phyloP scores from a whole-genome alignment of 2,113 vertebrate genomes.

The Poeciliopsis occidentalis region DNA sequence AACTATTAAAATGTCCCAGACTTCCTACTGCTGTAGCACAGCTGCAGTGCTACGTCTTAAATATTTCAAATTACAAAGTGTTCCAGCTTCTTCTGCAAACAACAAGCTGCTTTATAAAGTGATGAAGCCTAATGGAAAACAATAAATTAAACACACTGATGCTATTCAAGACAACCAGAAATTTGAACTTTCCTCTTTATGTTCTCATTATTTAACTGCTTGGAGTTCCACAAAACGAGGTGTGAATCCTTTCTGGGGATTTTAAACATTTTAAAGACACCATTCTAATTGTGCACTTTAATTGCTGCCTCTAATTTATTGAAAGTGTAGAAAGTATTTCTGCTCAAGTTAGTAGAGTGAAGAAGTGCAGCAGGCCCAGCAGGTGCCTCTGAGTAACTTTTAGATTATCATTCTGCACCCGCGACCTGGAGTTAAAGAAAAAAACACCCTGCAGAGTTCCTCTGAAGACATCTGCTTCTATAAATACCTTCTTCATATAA shows the following conservation, averaged over 20 bases:
- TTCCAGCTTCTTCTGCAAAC: not conserved
- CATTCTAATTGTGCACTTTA: not conserved
- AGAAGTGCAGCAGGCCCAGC: not conserved
- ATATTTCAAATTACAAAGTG: not conserved
- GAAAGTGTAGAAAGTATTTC: too few relatives aligned
- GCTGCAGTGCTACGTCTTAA: not conserved
- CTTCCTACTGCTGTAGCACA: not conserved
- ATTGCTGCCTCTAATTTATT: not conserved
- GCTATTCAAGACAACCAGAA: not conserved
- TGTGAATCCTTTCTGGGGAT: not conserved
- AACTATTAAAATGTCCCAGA: not conserved
- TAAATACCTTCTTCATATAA: not conserved
- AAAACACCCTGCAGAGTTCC: not conserved
- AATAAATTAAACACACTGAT: too few relatives aligned
- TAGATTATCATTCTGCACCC: not conserved
- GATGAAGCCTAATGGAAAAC: not conserved
- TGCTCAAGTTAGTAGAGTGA: not conserved
- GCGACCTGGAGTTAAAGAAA: not conserved
- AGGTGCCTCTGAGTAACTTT: not conserved
- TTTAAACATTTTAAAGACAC: not conserved
- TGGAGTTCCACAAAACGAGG: not conserved
- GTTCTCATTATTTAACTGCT: not conserved
- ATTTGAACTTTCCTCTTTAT: not conserved
- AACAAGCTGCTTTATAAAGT: not conserved
- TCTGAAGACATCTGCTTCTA: not conserved